phyloP scores from a whole-genome alignment of 2,888 invertebrate species.

The Atethmia centrago region DNA sequence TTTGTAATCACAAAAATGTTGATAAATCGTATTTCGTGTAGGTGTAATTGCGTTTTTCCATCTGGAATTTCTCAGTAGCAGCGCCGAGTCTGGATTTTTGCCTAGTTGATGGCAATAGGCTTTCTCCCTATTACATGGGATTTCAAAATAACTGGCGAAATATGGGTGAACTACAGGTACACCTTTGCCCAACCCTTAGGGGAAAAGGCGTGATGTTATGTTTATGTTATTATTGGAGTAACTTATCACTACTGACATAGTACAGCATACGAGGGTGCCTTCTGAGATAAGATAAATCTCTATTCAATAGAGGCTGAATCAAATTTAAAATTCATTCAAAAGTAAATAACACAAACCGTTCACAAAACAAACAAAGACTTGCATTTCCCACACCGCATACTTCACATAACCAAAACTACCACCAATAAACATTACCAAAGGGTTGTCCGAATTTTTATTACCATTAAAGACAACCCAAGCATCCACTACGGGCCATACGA shows the following conservation, averaged over 20 bases:
- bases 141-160: no score
- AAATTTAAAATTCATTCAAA: not conserved
- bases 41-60: no score
- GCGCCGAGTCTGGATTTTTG: no score
- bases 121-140: no score
- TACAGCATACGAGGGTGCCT: not conserved
- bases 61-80: no score
- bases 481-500: conserved; percentile 40
- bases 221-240: no score
- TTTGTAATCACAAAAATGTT: not conserved
- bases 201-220: no score
- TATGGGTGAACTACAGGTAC: no score
- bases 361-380: conserved; percentile 2
- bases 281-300: not conserved
- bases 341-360: not conserved
- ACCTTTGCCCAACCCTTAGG: no score
- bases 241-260: no score
- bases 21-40: not conserved
- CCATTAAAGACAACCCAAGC: conserved; percentile 51
- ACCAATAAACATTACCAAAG: conserved; percentile 52
- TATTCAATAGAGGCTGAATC: not conserved
- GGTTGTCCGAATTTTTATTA: conserved; percentile 60
- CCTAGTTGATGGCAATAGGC: no score
- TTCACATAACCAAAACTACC: conserved; percentile 32
- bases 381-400: not conserved